Percentiles rank a stretch among this genome's conserved stretches.
phyloP scores from a whole-genome alignment of 2,888 invertebrate genomes.

The Agonum fuliginosum region DNA sequence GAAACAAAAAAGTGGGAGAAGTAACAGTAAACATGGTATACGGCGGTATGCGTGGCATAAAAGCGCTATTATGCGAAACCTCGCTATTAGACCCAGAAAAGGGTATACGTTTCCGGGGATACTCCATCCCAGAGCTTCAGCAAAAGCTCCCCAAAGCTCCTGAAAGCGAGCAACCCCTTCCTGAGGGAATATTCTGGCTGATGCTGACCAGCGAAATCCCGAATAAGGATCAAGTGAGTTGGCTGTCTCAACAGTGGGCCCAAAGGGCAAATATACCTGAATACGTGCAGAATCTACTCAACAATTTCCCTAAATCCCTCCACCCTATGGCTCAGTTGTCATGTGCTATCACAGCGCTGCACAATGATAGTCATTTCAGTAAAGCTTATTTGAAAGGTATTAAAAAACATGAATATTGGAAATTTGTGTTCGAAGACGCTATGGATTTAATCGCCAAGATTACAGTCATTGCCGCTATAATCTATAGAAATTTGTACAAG shows the following conservation, averaged over 20 bases:
- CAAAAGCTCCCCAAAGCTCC: slow-evolving; percentile 82
- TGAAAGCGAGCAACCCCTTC: slow-evolving; percentile 83
- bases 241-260: slow-evolving; percentile 58
- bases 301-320: slow-evolving; percentile 85
- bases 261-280: slow-evolving; percentile 76
- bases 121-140: slow-evolving; percentile 89
- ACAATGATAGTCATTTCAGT: slow-evolving; percentile 89
- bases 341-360: slow-evolving; percentile 87
- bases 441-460: slow-evolving; percentile 93
- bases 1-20: slow-evolving; percentile 75
- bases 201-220: slow-evolving; percentile 85
- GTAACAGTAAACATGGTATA: slow-evolving; percentile 77
- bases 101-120: slow-evolving; percentile 92
- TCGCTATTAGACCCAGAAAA: slow-evolving; percentile 92
- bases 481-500: slow-evolving; percentile 86
- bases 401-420: slow-evolving; percentile 87
- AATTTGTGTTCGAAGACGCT: slow-evolving; percentile 85
- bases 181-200: slow-evolving; percentile 88
- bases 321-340: slow-evolving; percentile 93
- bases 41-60: slow-evolving; percentile 94
- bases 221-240: slow-evolving; percentile 74
- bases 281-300: slow-evolving; percentile 88
- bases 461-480: slow-evolving; percentile 89
- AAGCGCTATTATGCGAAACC: slow-evolving; percentile 91
- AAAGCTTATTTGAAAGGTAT: slow-evolving; percentile 85